These are phyloP conservation scores for Dyspetes luteomarginatus DNA, from an alignment of 2,888 invertebrate species.

Conservation along the genomic window DNA sequence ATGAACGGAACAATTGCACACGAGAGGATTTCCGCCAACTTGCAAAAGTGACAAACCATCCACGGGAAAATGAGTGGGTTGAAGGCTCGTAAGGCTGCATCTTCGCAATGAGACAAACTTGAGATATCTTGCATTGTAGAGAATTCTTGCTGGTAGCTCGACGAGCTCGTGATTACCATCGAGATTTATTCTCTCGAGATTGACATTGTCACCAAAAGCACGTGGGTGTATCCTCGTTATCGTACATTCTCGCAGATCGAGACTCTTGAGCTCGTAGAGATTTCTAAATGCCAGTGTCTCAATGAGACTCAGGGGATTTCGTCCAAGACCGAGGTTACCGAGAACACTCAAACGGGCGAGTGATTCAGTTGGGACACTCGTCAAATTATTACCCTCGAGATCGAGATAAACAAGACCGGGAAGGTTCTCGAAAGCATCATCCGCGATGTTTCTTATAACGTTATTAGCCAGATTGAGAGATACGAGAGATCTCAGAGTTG, in stretches of 20 bases:
- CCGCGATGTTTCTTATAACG: constrained; percentile 89
- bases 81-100: constrained; percentile 90
- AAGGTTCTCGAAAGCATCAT: constrained; percentile 90
- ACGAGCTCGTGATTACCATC: constrained; percentile 90
- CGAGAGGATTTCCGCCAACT: constrained; percentile 92
- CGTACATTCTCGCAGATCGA: constrained; percentile 86
- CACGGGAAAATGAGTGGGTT: constrained; percentile 92
- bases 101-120: constrained; percentile 90
- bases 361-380: constrained; percentile 90
- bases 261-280: constrained; percentile 90
- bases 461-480: constrained; percentile 90
- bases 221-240: constrained; percentile 89
- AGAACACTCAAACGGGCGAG: constrained; percentile 91
- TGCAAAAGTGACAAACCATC: constrained; percentile 90
- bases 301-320: constrained; percentile 90
- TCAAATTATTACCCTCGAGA: constrained; percentile 92
- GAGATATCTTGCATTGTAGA: constrained; percentile 92
- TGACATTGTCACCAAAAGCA: constrained; percentile 93
- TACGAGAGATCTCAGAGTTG: constrained; percentile 88
- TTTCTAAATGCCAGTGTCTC: constrained; percentile 92
- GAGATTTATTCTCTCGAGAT: constrained; percentile 90
- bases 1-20: constrained; percentile 93
- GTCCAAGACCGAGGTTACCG: constrained; percentile 90
- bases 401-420: constrained; percentile 89
- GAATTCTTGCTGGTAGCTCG: constrained; percentile 91